These are phyloP conservation scores for Cryptotis parvus DNA, from an alignment of 2,113 vertebrate species.

Conservation along the genomic window DNA sequence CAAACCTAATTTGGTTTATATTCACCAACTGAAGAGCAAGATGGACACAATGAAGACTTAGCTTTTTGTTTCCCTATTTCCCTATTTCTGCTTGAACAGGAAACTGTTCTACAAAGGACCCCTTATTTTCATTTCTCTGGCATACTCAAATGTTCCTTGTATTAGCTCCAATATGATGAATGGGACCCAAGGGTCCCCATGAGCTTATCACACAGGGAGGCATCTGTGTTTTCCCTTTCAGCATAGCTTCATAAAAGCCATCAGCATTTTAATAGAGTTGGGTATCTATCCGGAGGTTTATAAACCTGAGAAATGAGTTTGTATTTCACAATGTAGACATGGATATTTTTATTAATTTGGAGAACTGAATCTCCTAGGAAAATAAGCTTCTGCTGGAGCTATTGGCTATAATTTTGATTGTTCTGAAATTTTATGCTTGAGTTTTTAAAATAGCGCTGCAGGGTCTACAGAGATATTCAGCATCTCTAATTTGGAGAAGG, in stretches of 20 bases:
- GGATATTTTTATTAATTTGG: slow-evolving; percentile 63
- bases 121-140: not conserved
- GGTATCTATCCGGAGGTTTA: slow-evolving; percentile 5
- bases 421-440: not conserved
- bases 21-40: slow-evolving; percentile 16
- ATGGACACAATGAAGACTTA: not conserved
- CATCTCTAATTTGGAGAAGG: not conserved
- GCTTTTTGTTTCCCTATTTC: slow-evolving; percentile 41
- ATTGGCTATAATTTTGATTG: not conserved
- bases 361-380: slow-evolving; percentile 31
- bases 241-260: not conserved
- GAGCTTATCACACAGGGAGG: not conserved
- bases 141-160: not conserved
- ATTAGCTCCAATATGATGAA: not conserved
- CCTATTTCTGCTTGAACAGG: slow-evolving; percentile 38
- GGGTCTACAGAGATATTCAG: not conserved
- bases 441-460: not conserved
- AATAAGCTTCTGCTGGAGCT: slow-evolving; percentile 40
- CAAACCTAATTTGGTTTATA: slow-evolving; percentile 58
- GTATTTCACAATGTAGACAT: slow-evolving; percentile 40
- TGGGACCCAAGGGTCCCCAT: not conserved
- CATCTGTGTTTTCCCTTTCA: not conserved
- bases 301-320: slow-evolving; percentile 57
- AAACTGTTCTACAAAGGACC: not conserved
- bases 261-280: not conserved